Evolutionary conservation across 2,113 vertebrate species (phyloP).

Genomic region (Podilymbus podiceps): DNA sequence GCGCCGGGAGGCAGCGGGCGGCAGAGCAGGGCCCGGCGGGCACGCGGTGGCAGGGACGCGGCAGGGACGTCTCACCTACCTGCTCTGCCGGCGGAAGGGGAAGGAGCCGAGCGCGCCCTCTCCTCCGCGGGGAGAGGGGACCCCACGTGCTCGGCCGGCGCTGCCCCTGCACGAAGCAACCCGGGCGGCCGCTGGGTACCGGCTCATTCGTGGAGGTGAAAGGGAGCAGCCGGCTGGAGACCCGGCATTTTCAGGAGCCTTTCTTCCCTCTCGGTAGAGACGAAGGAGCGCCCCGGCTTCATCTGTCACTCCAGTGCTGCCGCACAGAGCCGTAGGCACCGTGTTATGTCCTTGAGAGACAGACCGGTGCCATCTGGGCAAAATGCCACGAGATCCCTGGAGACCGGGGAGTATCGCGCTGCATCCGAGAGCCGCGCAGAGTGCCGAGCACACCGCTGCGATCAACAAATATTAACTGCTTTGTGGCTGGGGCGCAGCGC

Average conservation of each 20-base stretch:
- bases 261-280: not conserved
- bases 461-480: not conserved
- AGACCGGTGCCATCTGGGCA: conserved; percentile 21
- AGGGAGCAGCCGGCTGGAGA: not conserved
- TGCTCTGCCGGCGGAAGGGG: not conserved
- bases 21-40: not conserved
- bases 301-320: not conserved
- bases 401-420: not conserved
- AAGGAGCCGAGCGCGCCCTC: not conserved
- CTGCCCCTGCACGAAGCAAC: not conserved
- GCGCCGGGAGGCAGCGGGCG: accelerated
- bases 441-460: not conserved
- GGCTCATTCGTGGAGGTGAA: not conserved
- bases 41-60: too few species aligned
- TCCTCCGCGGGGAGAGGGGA: not conserved
- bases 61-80: not conserved
- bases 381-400: conserved; percentile 1
- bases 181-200: not conserved
- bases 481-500: not conserved
- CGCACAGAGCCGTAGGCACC: not conserved
- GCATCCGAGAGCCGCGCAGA: not conserved
- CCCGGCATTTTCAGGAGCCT: not conserved
- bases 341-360: conserved; percentile 12
- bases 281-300: not conserved
- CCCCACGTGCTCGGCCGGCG: not conserved